These are phyloP conservation scores for Gymnocheta viridis DNA, from an alignment of 2,888 invertebrate species.

Conservation along the genomic window DNA sequence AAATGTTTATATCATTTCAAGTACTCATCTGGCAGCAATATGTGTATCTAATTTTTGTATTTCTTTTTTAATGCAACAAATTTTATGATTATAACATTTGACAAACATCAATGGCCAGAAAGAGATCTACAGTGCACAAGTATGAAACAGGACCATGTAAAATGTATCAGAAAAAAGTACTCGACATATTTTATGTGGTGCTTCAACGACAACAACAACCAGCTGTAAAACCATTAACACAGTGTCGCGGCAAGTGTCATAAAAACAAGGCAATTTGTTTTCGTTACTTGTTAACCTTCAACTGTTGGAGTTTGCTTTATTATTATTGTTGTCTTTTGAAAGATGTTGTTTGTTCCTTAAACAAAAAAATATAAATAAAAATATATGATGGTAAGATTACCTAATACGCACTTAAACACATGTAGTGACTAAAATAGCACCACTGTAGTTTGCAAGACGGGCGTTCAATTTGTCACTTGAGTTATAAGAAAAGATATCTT, in stretches of 20 bases:
- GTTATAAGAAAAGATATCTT: too few species aligned
- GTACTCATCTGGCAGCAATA: conserved; percentile 37
- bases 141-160: not conserved
- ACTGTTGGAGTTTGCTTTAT: too few species aligned
- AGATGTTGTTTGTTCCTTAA: conserved; percentile 14
- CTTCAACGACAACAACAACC: not conserved
- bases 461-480: not conserved
- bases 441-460: not conserved
- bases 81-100: conserved; percentile 36
- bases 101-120: conserved; percentile 31
- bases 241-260: conserved; percentile 1
- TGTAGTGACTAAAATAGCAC: not conserved
- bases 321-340: not conserved
- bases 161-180: not conserved
- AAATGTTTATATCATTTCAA: conserved; percentile 17
- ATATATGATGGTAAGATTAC: conserved; percentile 6
- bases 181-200: conserved; percentile 3
- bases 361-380: not conserved
- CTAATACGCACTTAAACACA: conserved; percentile 14
- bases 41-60: conserved; percentile 17
- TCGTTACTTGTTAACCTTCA: conserved; percentile 16
- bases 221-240: conserved; percentile 58
- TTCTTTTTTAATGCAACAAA: not conserved
- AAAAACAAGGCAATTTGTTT: conserved; percentile 26
- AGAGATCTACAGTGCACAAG: conserved; percentile 27